These are phyloP conservation scores for Homalodisca vitripennis DNA, from an alignment of 1,140 invertebrate species.

Conservation along the genomic window DNA sequence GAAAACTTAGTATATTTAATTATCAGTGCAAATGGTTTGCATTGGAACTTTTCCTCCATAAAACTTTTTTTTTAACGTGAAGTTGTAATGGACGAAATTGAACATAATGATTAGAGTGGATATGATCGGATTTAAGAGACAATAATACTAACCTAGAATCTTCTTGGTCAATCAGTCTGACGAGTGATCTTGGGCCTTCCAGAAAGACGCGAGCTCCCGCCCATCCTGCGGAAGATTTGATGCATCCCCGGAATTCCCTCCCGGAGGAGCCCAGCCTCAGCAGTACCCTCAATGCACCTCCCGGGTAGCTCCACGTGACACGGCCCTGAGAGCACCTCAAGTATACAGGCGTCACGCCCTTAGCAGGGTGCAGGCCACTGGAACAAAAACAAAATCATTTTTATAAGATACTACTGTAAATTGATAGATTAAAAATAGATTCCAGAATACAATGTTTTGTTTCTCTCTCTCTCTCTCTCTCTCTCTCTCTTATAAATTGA, in stretches of 20 bases:
- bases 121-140: no score
- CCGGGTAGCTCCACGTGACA: conserved; percentile 71
- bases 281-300: conserved; percentile 68
- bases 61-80: no score
- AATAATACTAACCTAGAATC: neutral
- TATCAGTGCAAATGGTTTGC: no score
- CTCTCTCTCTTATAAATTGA: neutral
- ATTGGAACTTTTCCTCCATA: no score
- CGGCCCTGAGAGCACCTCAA: conserved; percentile 69
- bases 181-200: conserved; percentile 62
- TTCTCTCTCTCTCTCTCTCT: neutral
- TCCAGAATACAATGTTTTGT: neutral
- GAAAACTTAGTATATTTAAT: no score
- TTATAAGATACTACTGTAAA: neutral
- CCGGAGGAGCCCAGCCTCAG: conserved; percentile 57
- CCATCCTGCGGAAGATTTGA: conserved; percentile 55
- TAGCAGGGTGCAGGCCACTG: conserved; percentile 54
- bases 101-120: no score
- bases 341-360: conserved; percentile 74
- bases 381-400: conserved; percentile 44
- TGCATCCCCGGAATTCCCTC: conserved; percentile 67
- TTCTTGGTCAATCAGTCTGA: conserved; percentile 51
- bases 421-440: no score
- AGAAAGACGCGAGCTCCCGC: conserved; percentile 65
- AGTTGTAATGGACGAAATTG: no score